Base-by-base conservation (phyloP, 2,888 invertebrate species). In the Lingula anatina region DNA sequence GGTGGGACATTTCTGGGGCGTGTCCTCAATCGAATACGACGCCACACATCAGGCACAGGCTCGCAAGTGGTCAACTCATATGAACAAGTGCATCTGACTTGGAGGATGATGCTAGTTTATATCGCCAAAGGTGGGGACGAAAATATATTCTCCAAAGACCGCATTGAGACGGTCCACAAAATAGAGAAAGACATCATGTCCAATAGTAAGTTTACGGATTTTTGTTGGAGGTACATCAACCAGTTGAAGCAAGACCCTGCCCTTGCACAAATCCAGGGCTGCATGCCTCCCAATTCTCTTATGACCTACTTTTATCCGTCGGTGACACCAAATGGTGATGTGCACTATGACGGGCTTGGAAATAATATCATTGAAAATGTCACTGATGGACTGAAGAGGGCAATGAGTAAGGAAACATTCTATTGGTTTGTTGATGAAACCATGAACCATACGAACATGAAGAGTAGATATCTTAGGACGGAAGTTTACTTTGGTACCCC, bases 231-330 rank as follows among this genome's bases (percentile, higher is more conserved):
- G 46, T 62, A 68, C 40, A 46, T 50, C 2, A 44, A 51, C 18
- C 44, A 48, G 3, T 46, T 51, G 5, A 25, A 38, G 2, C 41
- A 44, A 2, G 65, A 64, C 46, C 65, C 64, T 18, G 60, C 62
- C 1, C 47, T 67, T 7, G 44, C 53, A 25, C 50, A 53, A 1
- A 55, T 59, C 44, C 55, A 62, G 24, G 64, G 62, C 20, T 72
- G 72, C 54, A 62, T 65, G 12, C 72, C 72, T 3, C 54, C 68
- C 4, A 71, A 71, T 49, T 70, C 70, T 12, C 50, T 72, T 2
- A 42, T 72, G 45, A 65, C 70, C 23, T 71, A 70, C 49, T 70
- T 71, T 51, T 71, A 60, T 51, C 72, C 72, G 3, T 68, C 71
- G 1, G 46, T 51, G 27, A 43, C 51, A 26, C 42, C 42, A 2